Conservation (phyloP, 2,888 invertebrate genomes). For the Limnephilus lunatus region DNA sequence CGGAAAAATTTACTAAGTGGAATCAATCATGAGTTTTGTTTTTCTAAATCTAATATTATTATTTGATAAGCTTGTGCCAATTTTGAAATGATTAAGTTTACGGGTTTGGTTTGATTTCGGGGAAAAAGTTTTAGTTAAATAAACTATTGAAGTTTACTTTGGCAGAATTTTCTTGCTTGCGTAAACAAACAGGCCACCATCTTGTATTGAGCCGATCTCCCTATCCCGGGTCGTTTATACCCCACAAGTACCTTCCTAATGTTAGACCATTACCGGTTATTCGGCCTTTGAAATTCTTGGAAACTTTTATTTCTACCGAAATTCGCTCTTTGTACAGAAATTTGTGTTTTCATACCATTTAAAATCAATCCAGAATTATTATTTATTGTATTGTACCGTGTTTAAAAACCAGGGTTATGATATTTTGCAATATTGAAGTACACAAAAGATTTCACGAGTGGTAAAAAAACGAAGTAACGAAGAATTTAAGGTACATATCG, state of each 20-base stretch:
- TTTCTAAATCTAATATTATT: neutral
- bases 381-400: neutral
- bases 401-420: neutral
- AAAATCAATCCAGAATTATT: neutral
- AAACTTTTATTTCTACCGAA: neutral
- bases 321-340: neutral
- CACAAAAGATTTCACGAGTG: neutral
- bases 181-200: neutral
- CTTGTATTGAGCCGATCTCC: slow-evolving; percentile 15
- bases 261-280: neutral
- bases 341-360: neutral
- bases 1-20: neutral
- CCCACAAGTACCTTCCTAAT: neutral
- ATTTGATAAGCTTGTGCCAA: neutral
- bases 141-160: slow-evolving; percentile 29
- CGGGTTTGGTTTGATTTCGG: neutral
- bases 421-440: neutral
- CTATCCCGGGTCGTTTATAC: slow-evolving; percentile 8
- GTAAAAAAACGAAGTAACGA: neutral
- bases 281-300: neutral
- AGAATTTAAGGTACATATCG: neutral
- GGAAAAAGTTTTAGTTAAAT: slow-evolving; percentile 18
- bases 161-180: neutral
- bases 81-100: neutral
- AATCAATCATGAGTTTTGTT: neutral